phyloP scores from a whole-genome alignment of 2,797 vertebrate genomes.

The Erpetoichthys calabaricus region DNA sequence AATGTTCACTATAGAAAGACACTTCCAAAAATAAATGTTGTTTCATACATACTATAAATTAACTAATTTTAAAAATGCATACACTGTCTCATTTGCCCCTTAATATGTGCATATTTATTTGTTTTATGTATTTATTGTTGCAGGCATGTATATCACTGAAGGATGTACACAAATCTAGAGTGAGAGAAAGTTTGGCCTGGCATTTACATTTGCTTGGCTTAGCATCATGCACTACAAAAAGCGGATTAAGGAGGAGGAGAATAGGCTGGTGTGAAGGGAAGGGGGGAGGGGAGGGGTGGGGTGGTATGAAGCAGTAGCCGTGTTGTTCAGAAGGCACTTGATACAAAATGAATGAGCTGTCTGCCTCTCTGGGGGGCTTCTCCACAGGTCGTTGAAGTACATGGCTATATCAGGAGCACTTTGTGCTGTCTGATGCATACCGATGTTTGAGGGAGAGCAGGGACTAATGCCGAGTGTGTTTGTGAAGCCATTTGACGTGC shows the following conservation, averaged over 20 bases:
- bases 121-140: too few relatives aligned
- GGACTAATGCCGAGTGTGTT: slow-evolving; percentile 6
- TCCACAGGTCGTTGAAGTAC: slow-evolving; percentile 26
- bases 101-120: too few relatives aligned
- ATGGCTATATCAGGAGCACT: slow-evolving; percentile 38
- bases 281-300: slow-evolving; percentile 9
- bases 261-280: not conserved
- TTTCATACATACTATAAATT: too few relatives aligned
- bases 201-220: too few relatives aligned
- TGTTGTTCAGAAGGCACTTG: slow-evolving; percentile 19
- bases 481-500: slow-evolving; percentile 17
- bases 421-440: slow-evolving; percentile 20
- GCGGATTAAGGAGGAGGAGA: not conserved
- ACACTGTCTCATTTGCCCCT: too few relatives aligned
- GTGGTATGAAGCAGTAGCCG: not conserved
- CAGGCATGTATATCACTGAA: too few relatives aligned
- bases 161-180: too few relatives aligned
- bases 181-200: too few relatives aligned
- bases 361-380: slow-evolving; percentile 23
- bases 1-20: too few relatives aligned
- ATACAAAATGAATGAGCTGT: slow-evolving; percentile 45
- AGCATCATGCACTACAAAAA: too few relatives aligned
- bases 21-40: too few relatives aligned
- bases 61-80: too few relatives aligned
- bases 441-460: slow-evolving; percentile 21